These are phyloP conservation scores for Nasonovia ribisnigri DNA, from an alignment of 2,888 invertebrate species.

Conservation along the genomic window DNA sequence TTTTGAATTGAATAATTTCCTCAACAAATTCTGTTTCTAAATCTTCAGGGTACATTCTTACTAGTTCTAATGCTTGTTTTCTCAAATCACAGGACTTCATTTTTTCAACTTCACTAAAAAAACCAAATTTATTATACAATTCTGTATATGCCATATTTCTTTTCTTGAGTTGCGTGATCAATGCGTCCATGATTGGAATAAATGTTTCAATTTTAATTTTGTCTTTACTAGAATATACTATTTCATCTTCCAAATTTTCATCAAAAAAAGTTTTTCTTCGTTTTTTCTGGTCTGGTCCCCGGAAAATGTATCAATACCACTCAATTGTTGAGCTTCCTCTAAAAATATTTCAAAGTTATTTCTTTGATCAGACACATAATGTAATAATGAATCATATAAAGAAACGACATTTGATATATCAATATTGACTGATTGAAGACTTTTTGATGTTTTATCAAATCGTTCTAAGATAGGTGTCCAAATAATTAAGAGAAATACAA, in stretches of 20 bases:
- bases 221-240: background rate
- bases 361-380: background rate
- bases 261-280: background rate
- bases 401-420: conserved; percentile 22
- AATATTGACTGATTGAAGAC: conserved; percentile 38
- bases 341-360: too few relatives aligned
- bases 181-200: background rate
- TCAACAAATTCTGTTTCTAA: background rate
- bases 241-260: background rate
- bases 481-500: conserved; percentile 25
- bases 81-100: background rate
- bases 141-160: background rate
- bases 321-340: background rate
- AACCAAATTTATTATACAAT: background rate
- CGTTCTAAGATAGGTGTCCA: conserved; percentile 25
- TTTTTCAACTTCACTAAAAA: background rate
- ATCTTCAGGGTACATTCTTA: background rate
- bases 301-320: conserved; percentile 25
- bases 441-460: conserved; percentile 37
- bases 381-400: conserved; percentile 45
- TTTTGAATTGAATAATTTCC: background rate
- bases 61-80: background rate
- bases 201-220: background rate
- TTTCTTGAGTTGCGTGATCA: background rate
- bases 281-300: background rate